Base-by-base conservation (phyloP, 2,113 vertebrate species). In the Lophochroa leadbeateri region DNA sequence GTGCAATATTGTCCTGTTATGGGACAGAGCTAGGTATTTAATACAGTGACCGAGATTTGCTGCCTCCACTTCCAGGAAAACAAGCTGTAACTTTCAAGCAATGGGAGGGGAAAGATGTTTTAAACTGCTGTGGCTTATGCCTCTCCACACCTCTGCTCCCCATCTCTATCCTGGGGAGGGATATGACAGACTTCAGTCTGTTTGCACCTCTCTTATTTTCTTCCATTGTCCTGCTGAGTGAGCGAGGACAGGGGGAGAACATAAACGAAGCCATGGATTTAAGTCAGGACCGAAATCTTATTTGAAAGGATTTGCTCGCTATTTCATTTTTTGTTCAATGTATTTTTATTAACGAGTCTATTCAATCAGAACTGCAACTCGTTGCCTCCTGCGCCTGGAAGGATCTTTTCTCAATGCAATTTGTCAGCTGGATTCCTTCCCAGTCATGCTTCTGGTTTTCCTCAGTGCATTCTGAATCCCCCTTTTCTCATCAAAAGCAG, bases 301-400 rank as follows among this genome's bases (percentile, higher is more conserved):
- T 82, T 84, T 91, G 83, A 94, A 94, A 86, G 86, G 91, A 95
- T 96, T 96, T 91, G 64, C 64, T 88, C 63, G 87, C 72, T 19
- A 18, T 91, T 86, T 91, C 88, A 76, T 95, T 69, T 83, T 79
- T 63, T 81, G 52, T 71, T 52, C 69, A 31, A 28, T 78, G 83
- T 94, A 71, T 71, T 95, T 96, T 94, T 95, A 89, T 96, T 94
- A 95, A 87, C 89, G 88, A 83, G 80, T 67, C 94, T 88, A 17
- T 88, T 96, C 95, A 92, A 75, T 96, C 95, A 90, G 86, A 82
- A 74, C 91, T 79, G 86, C 23, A 77, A 60, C 72, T 81, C 20
- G 5, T 69, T 74, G 88, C 75, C 84, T 92, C 85, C 47, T 3
- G 49, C 1, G 41, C 92, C 88, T 92, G 65, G 71, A 78, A 91